Percentiles rank a stretch among this genome's conserved stretches.
Conservation (phyloP, 2,888 invertebrate species). For the Augiades crinisus region DNA sequence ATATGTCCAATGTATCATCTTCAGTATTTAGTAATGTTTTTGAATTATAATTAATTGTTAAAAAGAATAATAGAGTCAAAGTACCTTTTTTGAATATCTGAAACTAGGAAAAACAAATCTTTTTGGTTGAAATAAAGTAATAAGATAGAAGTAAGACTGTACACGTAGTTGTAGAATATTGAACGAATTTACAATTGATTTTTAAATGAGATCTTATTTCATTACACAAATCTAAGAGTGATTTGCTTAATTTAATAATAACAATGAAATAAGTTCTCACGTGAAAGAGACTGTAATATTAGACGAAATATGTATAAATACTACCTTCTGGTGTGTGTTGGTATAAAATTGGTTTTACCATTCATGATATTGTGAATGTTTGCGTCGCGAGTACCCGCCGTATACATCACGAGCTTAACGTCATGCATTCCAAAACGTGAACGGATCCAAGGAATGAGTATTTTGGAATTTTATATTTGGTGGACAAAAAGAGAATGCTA, state of each 20-base stretch:
- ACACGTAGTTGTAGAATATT: slow-evolving; percentile 45
- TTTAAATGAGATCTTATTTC: slow-evolving; percentile 56
- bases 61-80: slow-evolving; percentile 56
- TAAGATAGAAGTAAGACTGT: slow-evolving; percentile 44
- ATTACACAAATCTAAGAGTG: slow-evolving; percentile 32
- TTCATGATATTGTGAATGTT: slow-evolving; percentile 70
- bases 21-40: slow-evolving; percentile 51
- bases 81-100: slow-evolving; percentile 68
- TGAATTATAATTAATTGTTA: slow-evolving; percentile 74
- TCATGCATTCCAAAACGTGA: slow-evolving; percentile 72
- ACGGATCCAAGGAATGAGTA: slow-evolving; percentile 76
- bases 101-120: slow-evolving; percentile 63
- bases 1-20: slow-evolving; percentile 54
- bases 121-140: slow-evolving; percentile 50
- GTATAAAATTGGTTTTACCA: slow-evolving; percentile 73
- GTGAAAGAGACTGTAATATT: slow-evolving; percentile 47
- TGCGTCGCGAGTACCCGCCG: slow-evolving; percentile 57
- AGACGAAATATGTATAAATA: slow-evolving; percentile 72
- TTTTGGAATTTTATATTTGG: slow-evolving; percentile 44
- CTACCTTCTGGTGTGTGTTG: slow-evolving; percentile 74
- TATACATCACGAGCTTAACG: slow-evolving; percentile 59
- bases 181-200: slow-evolving; percentile 55
- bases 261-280: slow-evolving; percentile 53
- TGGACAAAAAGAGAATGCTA: slow-evolving; percentile 30
- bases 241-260: slow-evolving; percentile 29